Base-by-base conservation (phyloP, 2,113 vertebrate genomes). In the Nanorana parkeri region DNA sequence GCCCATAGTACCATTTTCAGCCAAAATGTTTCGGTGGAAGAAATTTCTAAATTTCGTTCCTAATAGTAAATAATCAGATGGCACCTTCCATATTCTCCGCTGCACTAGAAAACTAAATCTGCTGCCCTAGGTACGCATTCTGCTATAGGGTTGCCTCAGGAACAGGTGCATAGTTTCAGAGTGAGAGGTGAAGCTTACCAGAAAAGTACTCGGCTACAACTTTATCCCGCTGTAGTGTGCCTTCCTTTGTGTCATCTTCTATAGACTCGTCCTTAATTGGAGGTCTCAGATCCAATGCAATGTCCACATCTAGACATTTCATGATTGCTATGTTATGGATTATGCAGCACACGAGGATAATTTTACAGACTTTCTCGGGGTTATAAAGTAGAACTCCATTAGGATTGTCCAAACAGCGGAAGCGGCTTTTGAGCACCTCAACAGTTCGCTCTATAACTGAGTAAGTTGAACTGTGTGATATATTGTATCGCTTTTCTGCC, bases 281-380 rank as follows among this genome's bases (percentile, higher is more conserved):
- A 23, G 77, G 52, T 58, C 77, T 55, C 13, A 79, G 77, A 41
- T 79, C 77, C 51, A 23, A 26, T 1, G 65, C 77, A 6, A 81
- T 23, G 16, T 81, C 80, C 0, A 81, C 24, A 11, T 74, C 47
- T 19, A 74, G 65, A 26, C 56, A 58, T 47, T 67, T 73, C 16
- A 66, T 21, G 24, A 81, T 54, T 19, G 80, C 80, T 10, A 81
- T 81, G 65, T 81, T 81, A 52, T 81, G 80, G 24, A 81, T 72
- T 24, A 81, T 81, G 24, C 80, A 81, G 29, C 80, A 81, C 15
- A 81, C 80, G 13, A 75, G 47, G 26, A 81, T 74, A 16, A 81
- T 81, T 67, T 81, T 81, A 54, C 80, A 75, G 61, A 81, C 80
- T 75, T 81, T 81, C 21, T 81, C 80, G 0, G 80, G 80, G 28